Base-by-base conservation (phyloP, 2,797 vertebrate genomes). In the Pangasius mekongensis region DNA sequence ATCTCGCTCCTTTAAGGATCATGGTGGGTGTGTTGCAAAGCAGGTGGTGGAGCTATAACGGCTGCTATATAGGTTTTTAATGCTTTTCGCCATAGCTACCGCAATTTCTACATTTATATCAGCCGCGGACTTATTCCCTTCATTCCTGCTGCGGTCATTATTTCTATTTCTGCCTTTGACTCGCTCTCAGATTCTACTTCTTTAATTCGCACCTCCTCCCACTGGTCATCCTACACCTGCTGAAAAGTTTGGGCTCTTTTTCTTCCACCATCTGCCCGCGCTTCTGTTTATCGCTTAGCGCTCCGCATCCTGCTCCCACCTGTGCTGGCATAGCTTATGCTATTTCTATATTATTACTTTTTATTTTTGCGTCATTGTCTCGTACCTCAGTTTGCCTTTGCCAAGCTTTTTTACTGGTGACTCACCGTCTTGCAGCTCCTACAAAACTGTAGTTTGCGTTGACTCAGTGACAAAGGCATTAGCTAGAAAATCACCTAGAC, bases 381-480 rank as follows among this genome's bases (percentile, higher is more conserved):
- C 18, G 18, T 78, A 47, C 74, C 73, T 71, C 83, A 47, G n/a
- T 80, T 84, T n/a, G 30, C 39, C 49, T 78, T n/a, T 54, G 71
- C 71, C 6, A 74, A 89, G 62, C 8, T 5, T 83, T 85, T 82
- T 43, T 71, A 20, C 27, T 27, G 22, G 36, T 73, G 74, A 87
- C 62, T 87, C 39, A 33, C 49, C 2, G 83, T 83, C 81, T 86
- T 77, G 74, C 60, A 81, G 81, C 78, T 77, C 83, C 58, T 62
- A 80, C 73, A 71, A 85, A 85, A 82, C 58, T 85, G 67, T 49
- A 87, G 60, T 67, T 78, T 67, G 62, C 60, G 77, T 87, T 87
- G 58, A 88, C 52, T 82, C n/a, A 69, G 22, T 85, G 83, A 90
- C 76, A 87, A 64, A 85, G 39, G 76, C n/a, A 83, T 83, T 67